Evolutionary conservation across 2,797 vertebrate genomes (phyloP), one percentile per base, ranked within the genome.

Genomic region (Hemitrygon akajei): DNA sequence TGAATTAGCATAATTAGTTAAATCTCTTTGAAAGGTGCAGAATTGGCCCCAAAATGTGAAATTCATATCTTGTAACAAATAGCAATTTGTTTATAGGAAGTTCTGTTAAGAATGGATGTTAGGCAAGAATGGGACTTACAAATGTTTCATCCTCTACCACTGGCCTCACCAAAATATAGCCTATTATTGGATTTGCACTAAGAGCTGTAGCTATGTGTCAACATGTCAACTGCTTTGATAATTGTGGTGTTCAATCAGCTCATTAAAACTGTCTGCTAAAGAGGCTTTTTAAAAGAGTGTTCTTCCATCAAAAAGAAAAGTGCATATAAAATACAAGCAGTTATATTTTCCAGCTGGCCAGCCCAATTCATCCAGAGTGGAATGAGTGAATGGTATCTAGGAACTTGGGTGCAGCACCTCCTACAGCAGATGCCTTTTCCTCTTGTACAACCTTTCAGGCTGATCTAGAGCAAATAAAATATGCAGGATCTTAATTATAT

Each of bases 1-100:
- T 89, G 60, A 89, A 89, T 89, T 89, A 89, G 86, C 63, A 89
- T 89, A 89, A 89, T 89, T 89, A 89, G 86, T 89, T 89, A 89
- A 89, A 89, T 63, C 86, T 89, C 86, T 89, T 89, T 89, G 86
- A n/a, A 69, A 89, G 84, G 86, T 89, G 37, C n/a, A 2, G 63
- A 89, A 89, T 89, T 69, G 60, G 86, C n/a, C 86, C 86, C 86
- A 89, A 89, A 69, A 37, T 89, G n/a, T 89, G 60, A 89, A 89
- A 89, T 69, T 20, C 66, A 63, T 37, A 89, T 89, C 60, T 66
- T 87, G 89, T 89, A 60, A 14, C 60, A 89, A 66, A n/a, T 66
- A 66, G 63, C 86, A 89, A 89, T 89, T 89, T 66, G 86, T 89
- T 89, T 66, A 20, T 22, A 20, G 60, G 86, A 89, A 34, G 30